Evolutionary conservation across 2,797 vertebrate genomes (phyloP).

Genomic region (Pangasius sanitwongsei): DNA sequence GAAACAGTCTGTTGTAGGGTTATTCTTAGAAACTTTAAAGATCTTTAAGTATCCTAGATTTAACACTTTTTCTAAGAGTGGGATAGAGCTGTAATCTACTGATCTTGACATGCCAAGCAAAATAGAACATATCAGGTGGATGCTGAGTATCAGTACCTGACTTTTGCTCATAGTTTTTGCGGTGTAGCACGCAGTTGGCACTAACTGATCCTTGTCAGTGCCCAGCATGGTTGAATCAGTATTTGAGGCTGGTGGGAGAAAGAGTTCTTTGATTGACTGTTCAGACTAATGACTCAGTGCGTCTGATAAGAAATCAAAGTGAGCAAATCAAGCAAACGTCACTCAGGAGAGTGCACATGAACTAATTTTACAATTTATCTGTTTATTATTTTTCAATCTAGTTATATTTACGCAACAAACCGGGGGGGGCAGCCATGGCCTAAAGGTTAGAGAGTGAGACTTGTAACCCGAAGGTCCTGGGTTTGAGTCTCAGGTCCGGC

Average conservation of each 20-base stretch:
- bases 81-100: neutral
- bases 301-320: neutral
- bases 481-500: too few relatives aligned
- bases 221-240: neutral
- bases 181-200: neutral
- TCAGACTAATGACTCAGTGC: neutral
- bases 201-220: neutral
- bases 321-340: neutral
- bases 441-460: too few relatives aligned
- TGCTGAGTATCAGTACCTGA: neutral
- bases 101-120: neutral
- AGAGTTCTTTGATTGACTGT: neutral
- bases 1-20: neutral
- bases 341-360: neutral
- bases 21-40: neutral
- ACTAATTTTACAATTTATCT: neutral
- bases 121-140: neutral
- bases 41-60: neutral
- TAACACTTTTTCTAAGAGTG: neutral
- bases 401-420: neutral
- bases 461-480: too few relatives aligned
- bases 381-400: neutral
- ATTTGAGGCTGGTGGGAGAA: neutral
- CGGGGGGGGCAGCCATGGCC: too few relatives aligned
- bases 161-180: neutral